Conservation (phyloP, 2,888 invertebrate genomes). For the Trilocha varians region DNA sequence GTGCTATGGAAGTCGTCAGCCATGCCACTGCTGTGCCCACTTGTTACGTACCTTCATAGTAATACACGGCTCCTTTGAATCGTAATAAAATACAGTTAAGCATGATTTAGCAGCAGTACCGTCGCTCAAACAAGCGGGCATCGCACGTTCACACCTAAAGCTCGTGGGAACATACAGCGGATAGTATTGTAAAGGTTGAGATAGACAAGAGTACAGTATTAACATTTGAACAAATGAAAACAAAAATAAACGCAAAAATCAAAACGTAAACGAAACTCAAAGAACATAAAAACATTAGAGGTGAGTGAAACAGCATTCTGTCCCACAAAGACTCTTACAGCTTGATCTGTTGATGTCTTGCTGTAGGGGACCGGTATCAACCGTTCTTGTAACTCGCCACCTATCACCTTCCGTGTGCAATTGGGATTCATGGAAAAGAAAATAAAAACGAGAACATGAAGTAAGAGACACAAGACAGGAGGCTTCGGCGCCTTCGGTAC, state of each 20-base stretch:
- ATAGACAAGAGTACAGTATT: conserved; percentile 57
- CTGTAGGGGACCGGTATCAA: conserved; percentile 99
- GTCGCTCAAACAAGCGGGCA: not conserved
- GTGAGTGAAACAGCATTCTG: conserved; percentile 53
- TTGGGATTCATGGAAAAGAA: conserved; percentile 84
- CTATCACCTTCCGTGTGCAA: conserved; percentile 99
- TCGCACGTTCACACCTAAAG: not conserved
- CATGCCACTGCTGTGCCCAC: not conserved
- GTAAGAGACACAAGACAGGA: conserved; percentile 48
- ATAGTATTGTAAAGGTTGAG: conserved; percentile 42
- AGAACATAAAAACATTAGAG: conserved; percentile 40
- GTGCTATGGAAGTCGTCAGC: conserved; percentile 22
- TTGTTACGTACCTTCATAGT: not conserved
- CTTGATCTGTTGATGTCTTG: conserved; percentile 99
- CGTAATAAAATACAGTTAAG: too few relatives aligned
- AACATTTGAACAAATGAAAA: conserved; percentile 44
- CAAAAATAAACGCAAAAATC: conserved; percentile 24
- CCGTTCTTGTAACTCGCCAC: conserved; percentile 99
- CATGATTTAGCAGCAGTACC: not conserved
- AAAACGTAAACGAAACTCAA: conserved; percentile 46
- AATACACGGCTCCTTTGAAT: too few relatives aligned
- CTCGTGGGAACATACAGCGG: conserved; percentile 15
- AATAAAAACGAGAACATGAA: conserved; percentile 73
- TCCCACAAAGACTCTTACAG: conserved; percentile 85
- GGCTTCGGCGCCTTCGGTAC: conserved; percentile 2